These are phyloP conservation scores for Anticlea derivata DNA, from an alignment of 2,888 invertebrate species.

Conservation along the genomic window DNA sequence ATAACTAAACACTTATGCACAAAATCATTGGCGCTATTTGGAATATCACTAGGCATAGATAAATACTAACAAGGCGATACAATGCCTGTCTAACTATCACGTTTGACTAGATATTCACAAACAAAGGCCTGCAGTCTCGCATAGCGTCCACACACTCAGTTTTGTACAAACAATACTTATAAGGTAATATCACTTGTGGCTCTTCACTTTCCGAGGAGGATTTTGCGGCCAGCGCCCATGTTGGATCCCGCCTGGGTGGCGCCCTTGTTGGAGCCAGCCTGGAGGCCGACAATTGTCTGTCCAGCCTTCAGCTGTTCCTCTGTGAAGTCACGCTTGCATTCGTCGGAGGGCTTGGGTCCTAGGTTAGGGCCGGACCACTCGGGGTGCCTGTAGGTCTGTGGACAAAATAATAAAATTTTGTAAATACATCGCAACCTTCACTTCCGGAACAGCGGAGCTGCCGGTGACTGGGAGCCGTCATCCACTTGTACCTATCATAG, in stretches of 20 bases:
- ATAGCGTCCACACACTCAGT: constrained; percentile 70
- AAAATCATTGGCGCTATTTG: constrained; percentile 73
- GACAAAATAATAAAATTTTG: constrained; percentile 37
- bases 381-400: constrained; percentile 91
- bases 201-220: constrained; percentile 93
- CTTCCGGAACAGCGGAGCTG: no score
- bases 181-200: constrained; percentile 73
- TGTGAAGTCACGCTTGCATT: constrained; percentile 96
- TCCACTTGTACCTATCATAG: no score
- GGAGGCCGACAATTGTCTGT: constrained; percentile 95
- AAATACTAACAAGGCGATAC: constrained; percentile 35
- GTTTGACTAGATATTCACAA: constrained; percentile 62
- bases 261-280: constrained; percentile 98
- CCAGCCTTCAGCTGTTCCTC: constrained; percentile 96
- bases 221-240: constrained; percentile 95
- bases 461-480: no score
- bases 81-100: constrained; percentile 44
- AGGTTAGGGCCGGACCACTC: constrained; percentile 94
- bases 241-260: constrained; percentile 96
- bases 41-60: constrained; percentile 52
- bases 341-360: constrained; percentile 97
- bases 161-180: constrained; percentile 77
- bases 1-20: constrained; percentile 73
- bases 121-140: constrained; percentile 62
- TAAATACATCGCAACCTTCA: no score